These are phyloP conservation scores for Brachyopa scutellaris DNA, from an alignment of 2,888 invertebrate genomes.

Conservation along the genomic window DNA sequence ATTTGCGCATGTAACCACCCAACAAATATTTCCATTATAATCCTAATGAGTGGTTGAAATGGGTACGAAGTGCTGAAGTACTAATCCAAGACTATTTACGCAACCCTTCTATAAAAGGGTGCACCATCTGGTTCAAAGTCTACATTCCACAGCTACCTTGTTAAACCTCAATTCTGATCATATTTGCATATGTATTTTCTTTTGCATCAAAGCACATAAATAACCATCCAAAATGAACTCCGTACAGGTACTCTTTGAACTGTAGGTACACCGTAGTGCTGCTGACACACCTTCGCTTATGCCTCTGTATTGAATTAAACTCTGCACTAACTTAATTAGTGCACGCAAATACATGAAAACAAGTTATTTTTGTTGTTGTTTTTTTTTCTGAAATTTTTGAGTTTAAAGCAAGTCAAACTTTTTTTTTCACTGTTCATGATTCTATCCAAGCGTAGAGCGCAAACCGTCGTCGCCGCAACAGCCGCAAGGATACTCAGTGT, in stretches of 20 bases:
- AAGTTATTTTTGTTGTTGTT: slow-evolving; percentile 54
- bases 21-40: too few species aligned
- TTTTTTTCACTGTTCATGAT: background rate
- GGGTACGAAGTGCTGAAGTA: background rate
- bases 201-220: slow-evolving; percentile 59
- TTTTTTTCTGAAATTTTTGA: slow-evolving; percentile 9
- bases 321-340: slow-evolving; percentile 68
- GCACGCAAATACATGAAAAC: slow-evolving; percentile 69
- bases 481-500: slow-evolving; percentile 44
- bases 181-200: slow-evolving; percentile 59
- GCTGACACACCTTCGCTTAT: slow-evolving; percentile 54
- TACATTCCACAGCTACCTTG: background rate
- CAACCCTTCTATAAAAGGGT: background rate
- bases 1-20: too few species aligned
- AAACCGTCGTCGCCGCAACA: slow-evolving; percentile 1
- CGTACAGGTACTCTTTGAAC: slow-evolving; percentile 20
- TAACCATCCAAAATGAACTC: slow-evolving; percentile 48
- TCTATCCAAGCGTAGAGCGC: background rate
- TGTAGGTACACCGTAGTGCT: background rate
- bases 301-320: slow-evolving; percentile 69
- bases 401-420: background rate
- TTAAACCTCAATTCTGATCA: slow-evolving; percentile 25
- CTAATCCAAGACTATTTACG: slow-evolving; percentile 2
- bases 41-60: too few species aligned
- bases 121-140: slow-evolving; percentile 14